Base-by-base conservation (phyloP, 2,797 vertebrate genomes). In the Ibycter americanus region DNA sequence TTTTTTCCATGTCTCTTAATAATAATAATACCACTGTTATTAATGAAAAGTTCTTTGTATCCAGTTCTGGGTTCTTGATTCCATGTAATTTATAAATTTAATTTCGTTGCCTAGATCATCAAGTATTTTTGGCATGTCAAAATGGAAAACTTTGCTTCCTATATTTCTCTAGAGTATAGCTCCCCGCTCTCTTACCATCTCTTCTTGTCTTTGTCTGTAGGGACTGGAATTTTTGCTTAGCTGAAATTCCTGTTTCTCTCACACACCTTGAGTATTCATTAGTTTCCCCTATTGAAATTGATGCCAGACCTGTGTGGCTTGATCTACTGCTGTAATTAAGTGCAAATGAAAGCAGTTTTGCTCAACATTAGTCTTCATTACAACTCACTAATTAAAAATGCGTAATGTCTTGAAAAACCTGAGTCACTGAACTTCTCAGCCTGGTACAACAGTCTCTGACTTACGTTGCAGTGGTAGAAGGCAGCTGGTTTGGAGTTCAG, bases 301-400 rank as follows among this genome's bases (percentile, higher is more conserved):
- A 84, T 96, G 95, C 93, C 91, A 96, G 91, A 97, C 95, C 85
- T 93, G 95, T 46, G 91, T 62, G 86, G 93, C 95, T 96, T 96
- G 95, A 97, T 97, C 95, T 97, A 77, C 95, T 82, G 73, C 84
- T 91, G 85, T 91, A 95, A 95, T 94, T 96, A 96, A 93, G 96
- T 96, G 95, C 81, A 96, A 97, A 97, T 96, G 77, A 94, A 97
- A 96, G 95, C 85, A 84, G 95, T 97, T 97, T 95, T 95, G 77
- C 94, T 96, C 77, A 96, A 21, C 0, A 2, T 90, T 90, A 90
- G 85, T 93, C 94, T 96, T 71, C 32, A 19, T 77, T 93, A 62
- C 85, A 90, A 4, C 70, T 93, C 51, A 11, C 52, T 96, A 91
- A 95, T 95, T 95, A 89, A 93, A 96, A 94, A 84, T 82, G 66